Evolutionary conservation across 2,888 invertebrate genomes (phyloP).

Genomic region (Siphlonurus alternatus): DNA sequence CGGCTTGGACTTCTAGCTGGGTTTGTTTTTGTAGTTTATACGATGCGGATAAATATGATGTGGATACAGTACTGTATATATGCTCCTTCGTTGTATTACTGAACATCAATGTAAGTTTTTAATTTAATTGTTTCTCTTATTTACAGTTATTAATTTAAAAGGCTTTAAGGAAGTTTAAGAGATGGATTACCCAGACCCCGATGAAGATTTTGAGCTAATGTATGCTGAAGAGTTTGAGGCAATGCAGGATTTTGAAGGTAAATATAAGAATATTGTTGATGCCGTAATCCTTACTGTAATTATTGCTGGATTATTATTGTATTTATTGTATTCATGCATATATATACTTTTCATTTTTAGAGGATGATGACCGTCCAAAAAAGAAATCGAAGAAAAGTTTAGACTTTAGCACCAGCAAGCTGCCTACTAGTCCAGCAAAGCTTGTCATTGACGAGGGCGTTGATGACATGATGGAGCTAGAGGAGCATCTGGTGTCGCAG

Average conservation of each 20-base stretch:
- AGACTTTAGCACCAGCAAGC: not conserved
- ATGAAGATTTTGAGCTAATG: conserved; percentile 51
- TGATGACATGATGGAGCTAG: not conserved
- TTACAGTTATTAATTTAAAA: too few relatives aligned
- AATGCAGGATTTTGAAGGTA: conserved; percentile 26
- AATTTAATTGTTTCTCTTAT: not conserved
- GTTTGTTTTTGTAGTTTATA: too few relatives aligned
- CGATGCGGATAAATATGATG: too few relatives aligned
- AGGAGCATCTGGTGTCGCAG: not conserved
- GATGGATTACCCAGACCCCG: conserved; percentile 27
- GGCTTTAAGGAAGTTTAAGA: too few relatives aligned
- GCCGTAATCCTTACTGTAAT: conserved; percentile 14
- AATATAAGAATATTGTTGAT: not conserved
- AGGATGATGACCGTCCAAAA: not conserved
- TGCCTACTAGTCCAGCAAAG: not conserved
- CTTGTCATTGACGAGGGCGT: too few relatives aligned
- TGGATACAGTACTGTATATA: too few relatives aligned
- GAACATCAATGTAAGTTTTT: too few relatives aligned
- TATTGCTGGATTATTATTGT: conserved; percentile 20
- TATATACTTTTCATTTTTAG: too few relatives aligned
- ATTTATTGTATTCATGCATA: not conserved
- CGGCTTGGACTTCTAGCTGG: too few relatives aligned
- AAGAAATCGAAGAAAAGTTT: conserved; percentile 3
- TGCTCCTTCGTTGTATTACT: too few relatives aligned
- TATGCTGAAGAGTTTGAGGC: conserved; percentile 50